These are phyloP conservation scores for Zosterops borbonicus DNA, from an alignment of 2,113 vertebrate species.

Conservation along the genomic window DNA sequence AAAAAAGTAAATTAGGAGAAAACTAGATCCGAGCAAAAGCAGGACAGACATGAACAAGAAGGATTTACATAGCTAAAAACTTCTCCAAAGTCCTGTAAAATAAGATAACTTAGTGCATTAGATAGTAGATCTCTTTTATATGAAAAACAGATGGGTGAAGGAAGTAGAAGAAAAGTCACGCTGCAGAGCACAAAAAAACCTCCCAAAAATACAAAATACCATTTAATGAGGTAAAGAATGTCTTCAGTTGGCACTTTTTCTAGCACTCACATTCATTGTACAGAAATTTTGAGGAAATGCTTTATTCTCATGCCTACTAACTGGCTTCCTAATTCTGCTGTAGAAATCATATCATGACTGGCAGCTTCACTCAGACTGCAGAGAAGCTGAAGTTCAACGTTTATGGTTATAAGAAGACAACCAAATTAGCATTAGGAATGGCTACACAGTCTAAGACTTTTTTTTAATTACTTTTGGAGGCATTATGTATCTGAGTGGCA, in stretches of 20 bases:
- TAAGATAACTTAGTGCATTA: background rate
- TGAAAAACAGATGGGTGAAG: background rate
- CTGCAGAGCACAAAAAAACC: background rate
- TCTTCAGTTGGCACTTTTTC: background rate
- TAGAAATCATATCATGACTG: background rate
- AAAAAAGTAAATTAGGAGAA: background rate
- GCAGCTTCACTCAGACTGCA: background rate
- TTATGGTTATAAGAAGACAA: background rate
- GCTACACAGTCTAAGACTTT: background rate
- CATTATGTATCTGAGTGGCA: rapidly evolving
- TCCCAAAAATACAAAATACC: background rate
- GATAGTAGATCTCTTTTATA: background rate
- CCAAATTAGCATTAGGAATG: background rate
- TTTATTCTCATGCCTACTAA: background rate
- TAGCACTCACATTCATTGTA: background rate
- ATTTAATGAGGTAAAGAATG: background rate
- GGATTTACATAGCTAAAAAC: background rate
- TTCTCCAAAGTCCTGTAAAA: constrained; percentile 13
- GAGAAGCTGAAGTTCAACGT: rapidly evolving
- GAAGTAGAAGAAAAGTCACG: background rate
- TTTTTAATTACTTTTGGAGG: background rate
- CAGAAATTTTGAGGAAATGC: background rate
- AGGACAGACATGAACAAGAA: background rate
- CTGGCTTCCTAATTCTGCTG: background rate
- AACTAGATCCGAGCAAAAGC: background rate